Percentiles rank a stretch among this genome's conserved stretches.
These are phyloP conservation scores for Olivierus martensii DNA, from an alignment of 1,140 invertebrate genomes.

Conservation along the genomic window DNA sequence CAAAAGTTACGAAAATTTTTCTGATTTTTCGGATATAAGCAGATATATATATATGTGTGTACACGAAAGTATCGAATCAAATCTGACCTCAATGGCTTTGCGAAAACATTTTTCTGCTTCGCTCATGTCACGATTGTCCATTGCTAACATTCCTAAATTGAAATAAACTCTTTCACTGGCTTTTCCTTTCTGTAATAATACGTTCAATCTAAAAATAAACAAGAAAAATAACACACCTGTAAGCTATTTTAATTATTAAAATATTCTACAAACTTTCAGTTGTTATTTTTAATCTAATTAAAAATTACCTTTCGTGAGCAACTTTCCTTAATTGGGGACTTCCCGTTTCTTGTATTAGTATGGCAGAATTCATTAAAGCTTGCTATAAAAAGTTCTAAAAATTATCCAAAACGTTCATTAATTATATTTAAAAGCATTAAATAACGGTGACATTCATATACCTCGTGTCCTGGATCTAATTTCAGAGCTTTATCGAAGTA, in stretches of 20 bases:
- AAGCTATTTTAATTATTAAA: too few relatives aligned
- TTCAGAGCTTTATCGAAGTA: conserved; percentile 87
- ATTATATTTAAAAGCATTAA: too few relatives aligned
- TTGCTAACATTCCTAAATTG: conserved; percentile 89
- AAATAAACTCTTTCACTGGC: conserved; percentile 79
- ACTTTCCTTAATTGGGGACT: conserved; percentile 22
- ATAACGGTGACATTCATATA: conserved; percentile 11
- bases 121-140: conserved; percentile 80
- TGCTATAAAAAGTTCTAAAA: conserved; percentile 43
- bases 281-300: neutral
- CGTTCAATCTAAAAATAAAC: conserved; percentile 40
- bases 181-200: conserved; percentile 54
- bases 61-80: neutral
- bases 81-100: conserved; percentile 49
- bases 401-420: neutral
- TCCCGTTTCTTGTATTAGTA: conserved; percentile 56
- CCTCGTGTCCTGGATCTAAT: conserved; percentile 72
- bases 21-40: neutral
- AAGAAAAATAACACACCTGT: conserved; percentile 1
- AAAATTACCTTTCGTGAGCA: neutral
- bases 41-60: neutral
- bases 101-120: conserved; percentile 80
- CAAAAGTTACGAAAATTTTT: neutral
- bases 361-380: conserved; percentile 86
- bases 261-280: neutral